Base-by-base conservation (phyloP, 2,888 invertebrate genomes). In the Erannis defoliaria region DNA sequence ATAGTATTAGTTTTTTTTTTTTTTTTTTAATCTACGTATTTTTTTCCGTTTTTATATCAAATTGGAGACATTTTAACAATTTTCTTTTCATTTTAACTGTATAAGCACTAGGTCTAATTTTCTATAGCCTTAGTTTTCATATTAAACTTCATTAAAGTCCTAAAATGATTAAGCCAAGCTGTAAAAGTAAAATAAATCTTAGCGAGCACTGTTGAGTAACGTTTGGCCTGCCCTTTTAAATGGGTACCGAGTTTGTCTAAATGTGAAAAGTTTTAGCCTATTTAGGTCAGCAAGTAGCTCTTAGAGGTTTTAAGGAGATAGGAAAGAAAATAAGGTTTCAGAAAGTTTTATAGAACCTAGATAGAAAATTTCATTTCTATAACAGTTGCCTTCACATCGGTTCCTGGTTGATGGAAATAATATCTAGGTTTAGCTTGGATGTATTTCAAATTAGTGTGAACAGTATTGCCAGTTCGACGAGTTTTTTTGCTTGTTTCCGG, bases 201-300 rank as follows among this genome's bases (percentile, higher is more conserved):
- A 8, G 37, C 37, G 31, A 40, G 46, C 42, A 50, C 46, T 50
- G 23, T n/a, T n/a, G n/a, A n/a, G n/a, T n/a, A 38, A 23, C 42
- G 40, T 50, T 35, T n/a, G 14, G 12, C 46, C 10, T 33, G 14
- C 54, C 45, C 54, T 61, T 55, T 38, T 61, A 58, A 60, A 43
- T 45, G 53, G 53, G 49, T 53, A 48, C 67, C 54, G 45, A 67
- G 50, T 64, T 61, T 21, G 65, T 58, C 58, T 48, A 67, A 75
- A 69, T 61, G 67, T 57, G 51, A 12, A 70, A 77, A 73, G 66
- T 76, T 75, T 67, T 37, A 61, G 57, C 55, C 57, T 70, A 74
- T 72, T 73, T 64, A 68, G 68, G 72, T 68, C 72, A 68, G 62
- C 66, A 64, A 70, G 68, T 69, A 70, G 66, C 64, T 65, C 51